These are phyloP conservation scores for Ormyrus thymus DNA, from an alignment of 2,888 invertebrate genomes.

Conservation along the genomic window DNA sequence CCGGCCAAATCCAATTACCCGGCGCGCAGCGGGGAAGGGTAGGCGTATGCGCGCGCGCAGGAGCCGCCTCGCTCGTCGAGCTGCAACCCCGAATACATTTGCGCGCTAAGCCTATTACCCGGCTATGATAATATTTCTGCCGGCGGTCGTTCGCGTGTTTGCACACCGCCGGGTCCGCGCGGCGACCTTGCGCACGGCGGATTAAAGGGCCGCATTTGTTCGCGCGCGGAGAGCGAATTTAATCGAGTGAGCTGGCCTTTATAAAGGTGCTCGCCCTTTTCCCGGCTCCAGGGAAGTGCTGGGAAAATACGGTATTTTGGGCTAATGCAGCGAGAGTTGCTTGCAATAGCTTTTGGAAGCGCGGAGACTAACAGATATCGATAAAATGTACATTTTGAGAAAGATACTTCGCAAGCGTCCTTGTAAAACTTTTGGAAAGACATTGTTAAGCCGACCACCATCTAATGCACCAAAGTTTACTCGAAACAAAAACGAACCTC, in stretches of 20 bases:
- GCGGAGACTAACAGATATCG: no score
- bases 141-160: slow-evolving; percentile 58
- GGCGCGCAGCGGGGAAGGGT: slow-evolving; percentile 51
- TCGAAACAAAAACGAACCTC: no score
- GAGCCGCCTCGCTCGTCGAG: not conserved
- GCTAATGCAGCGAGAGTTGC: no score
- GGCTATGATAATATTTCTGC: slow-evolving; percentile 69
- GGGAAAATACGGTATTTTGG: no score
- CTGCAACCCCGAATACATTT: not conserved
- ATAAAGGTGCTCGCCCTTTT: no score
- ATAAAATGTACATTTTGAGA: no score
- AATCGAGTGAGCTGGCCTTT: slow-evolving; percentile 21
- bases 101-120: slow-evolving; percentile 70
- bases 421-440: no score
- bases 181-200: slow-evolving; percentile 60
- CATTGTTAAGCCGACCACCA: no score
- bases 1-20: slow-evolving; percentile 71
- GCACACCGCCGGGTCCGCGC: slow-evolving; percentile 53
- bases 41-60: not conserved
- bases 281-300: no score
- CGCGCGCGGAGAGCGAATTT: slow-evolving; percentile 48
- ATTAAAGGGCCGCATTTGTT: slow-evolving; percentile 55
- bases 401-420: no score
- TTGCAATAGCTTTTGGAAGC: no score
- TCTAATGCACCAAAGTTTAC: no score